Percentiles rank a stretch among this genome's conserved stretches.
Evolutionary conservation across 2,888 invertebrate species (phyloP).

Genomic region (Syrphus vitripennis): DNA sequence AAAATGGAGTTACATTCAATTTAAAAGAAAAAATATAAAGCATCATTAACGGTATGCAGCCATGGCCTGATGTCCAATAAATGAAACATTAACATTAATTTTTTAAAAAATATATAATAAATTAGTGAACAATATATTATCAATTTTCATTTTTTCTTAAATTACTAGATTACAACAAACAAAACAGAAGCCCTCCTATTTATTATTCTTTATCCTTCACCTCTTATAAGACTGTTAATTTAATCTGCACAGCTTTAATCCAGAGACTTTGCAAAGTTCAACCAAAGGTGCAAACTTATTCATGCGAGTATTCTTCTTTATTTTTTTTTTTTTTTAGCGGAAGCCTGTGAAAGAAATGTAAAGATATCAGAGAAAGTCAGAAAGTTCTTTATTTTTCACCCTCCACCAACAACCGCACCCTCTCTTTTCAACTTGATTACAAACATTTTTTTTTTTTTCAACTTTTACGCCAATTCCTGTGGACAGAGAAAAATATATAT

Average conservation of each 20-base stretch:
- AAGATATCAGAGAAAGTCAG: constrained; percentile 11
- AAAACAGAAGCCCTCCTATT: neutral
- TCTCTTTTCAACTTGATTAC: constrained; percentile 1
- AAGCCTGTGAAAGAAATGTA: neutral
- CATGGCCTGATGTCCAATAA: no score
- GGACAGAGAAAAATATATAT: neutral
- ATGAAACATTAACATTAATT: no score
- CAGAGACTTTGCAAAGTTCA: constrained; percentile 14
- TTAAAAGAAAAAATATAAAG: no score
- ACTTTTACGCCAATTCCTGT: neutral
- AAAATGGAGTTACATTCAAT: no score
- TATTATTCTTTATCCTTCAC: neutral
- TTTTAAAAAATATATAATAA: no score
- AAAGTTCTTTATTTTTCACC: neutral
- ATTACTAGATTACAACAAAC: no score
- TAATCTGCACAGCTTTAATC: constrained; percentile 7
- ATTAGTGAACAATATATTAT: no score
- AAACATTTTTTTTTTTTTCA: neutral
- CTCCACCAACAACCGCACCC: constrained; percentile 20
- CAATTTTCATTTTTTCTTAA: no score
- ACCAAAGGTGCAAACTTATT: constrained; percentile 44
- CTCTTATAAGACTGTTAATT: neutral
- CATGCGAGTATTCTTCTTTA: constrained; percentile 26
- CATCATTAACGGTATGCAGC: no score
- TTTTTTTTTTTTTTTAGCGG: neutral